phyloP scores from a whole-genome alignment of 2,888 invertebrate genomes.

The Amphimallon solstitiale region DNA sequence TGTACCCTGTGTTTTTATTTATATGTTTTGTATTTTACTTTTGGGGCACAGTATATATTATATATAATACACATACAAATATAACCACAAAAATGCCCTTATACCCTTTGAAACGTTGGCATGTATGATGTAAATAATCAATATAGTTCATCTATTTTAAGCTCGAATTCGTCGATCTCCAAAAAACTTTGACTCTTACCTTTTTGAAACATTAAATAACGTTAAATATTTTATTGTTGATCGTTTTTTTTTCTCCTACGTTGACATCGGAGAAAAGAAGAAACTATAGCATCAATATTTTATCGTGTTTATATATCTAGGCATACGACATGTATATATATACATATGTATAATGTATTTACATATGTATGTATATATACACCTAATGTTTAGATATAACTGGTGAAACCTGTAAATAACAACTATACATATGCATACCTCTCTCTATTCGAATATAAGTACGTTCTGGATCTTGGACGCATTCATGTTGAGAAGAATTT shows the following conservation, averaged over 20 bases:
- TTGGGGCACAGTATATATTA: no score
- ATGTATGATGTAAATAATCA: background rate
- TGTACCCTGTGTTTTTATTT: background rate
- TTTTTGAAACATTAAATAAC: slow-evolving; percentile 29
- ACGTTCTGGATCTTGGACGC: no score
- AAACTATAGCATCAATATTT: slow-evolving; percentile 2
- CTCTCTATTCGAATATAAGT: no score
- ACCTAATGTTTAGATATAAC: no score
- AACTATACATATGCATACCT: no score
- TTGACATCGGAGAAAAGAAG: slow-evolving; percentile 10
- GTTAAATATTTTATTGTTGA: slow-evolving; percentile 19
- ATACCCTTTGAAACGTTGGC: background rate
- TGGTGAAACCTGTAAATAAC: no score
- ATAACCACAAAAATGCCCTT: background rate
- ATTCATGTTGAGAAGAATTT: no score
- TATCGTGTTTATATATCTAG: background rate
- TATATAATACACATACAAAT: background rate
- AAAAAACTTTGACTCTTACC: slow-evolving; percentile 17
- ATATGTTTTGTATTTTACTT: no score
- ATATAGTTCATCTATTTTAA: slow-evolving; percentile 13
- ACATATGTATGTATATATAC: no score
- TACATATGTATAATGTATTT: no score
- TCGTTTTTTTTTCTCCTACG: background rate
- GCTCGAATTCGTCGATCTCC: slow-evolving; percentile 2
- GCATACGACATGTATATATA: no score